Percentiles rank a stretch among this genome's conserved stretches.
phyloP scores from a whole-genome alignment of 2,888 invertebrate species.

The Steinernema carpocapsae region DNA sequence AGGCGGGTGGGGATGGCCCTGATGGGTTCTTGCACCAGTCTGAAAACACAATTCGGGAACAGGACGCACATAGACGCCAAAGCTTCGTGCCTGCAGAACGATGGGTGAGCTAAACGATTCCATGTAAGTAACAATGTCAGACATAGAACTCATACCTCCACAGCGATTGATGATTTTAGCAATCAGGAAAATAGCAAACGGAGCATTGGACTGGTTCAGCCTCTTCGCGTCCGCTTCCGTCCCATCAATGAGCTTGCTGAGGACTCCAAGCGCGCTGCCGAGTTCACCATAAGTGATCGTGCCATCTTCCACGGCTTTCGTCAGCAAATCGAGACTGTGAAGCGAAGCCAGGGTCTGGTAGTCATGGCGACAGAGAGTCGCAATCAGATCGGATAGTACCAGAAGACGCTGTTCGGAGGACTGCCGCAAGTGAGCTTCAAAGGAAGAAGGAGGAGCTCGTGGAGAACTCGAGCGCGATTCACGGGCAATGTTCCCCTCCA shows the following conservation, averaged over 20 bases:
- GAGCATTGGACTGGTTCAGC: neutral
- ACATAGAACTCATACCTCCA: conserved; percentile 5
- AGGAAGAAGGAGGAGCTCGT: neutral
- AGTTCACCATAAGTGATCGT: too few relatives aligned
- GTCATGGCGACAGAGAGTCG: neutral
- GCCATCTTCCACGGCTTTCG: neutral
- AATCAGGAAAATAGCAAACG: neutral
- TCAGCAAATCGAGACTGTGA: neutral
- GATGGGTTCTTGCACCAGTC: neutral
- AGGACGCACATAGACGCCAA: neutral
- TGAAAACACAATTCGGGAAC: neutral
- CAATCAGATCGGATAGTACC: neutral
- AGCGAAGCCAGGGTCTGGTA: neutral
- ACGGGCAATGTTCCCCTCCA: neutral
- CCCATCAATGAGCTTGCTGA: too few relatives aligned
- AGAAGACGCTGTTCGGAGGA: neutral
- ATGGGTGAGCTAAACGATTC: neutral
- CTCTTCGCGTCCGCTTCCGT: neutral
- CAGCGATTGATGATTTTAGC: neutral
- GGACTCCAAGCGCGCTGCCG: too few relatives aligned
- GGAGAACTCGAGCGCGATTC: neutral
- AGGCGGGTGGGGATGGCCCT: neutral
- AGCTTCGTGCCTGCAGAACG: neutral
- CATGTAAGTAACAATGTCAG: neutral
- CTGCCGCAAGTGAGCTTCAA: neutral